Base-by-base conservation (phyloP, 2,888 invertebrate species). In the Arctia plantaginis region DNA sequence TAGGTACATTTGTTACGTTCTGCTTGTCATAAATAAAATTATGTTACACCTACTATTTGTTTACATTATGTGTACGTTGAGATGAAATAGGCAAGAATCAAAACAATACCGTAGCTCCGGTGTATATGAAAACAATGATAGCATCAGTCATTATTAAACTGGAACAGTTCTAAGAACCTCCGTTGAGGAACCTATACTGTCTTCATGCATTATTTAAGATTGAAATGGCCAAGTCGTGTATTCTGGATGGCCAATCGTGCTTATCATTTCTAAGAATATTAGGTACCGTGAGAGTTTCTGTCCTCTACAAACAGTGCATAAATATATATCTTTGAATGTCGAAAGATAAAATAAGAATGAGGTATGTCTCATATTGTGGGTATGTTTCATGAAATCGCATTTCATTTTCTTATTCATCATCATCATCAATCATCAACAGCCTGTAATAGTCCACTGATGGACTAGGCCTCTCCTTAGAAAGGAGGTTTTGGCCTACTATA, bases 241-340 rank as follows among this genome's bases (percentile, higher is more conserved):
- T 41, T 69, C 12, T 70, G 23, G 67, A 82, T 80, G 78, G 82
- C 62, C 74, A 67, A 65, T 73, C 68, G 65, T 62, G 69, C 64
- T 80, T 79, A 74, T 74, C 68, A 71, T 76, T 80, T 74, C 75
- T 76, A n/a, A 72, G 74, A 82, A 68, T 74, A 75, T 66, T 80
- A 30, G 8, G 30, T 59, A 77, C 69, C 66, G 68, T 67, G 79
- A 77, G 66, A 73, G 59, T 74, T 27, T 41, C 65, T 65, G 66
- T 66, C 66, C 39, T 67, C 4, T 65, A 59, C 66, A 67, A 74
- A 73, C 73, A 73, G 51, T 44, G 70, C n/a, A 44, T 27, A 39
- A 18, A 59, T 59, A 18, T n/a, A 23, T n/a, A 62, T n/a, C 59
- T 59, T 64, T 35, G 12, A 66, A n/a, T 18, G 27, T 62, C 27